phyloP scores from a whole-genome alignment of 2,113 vertebrate genomes.

The Tylochromis polylepis region DNA sequence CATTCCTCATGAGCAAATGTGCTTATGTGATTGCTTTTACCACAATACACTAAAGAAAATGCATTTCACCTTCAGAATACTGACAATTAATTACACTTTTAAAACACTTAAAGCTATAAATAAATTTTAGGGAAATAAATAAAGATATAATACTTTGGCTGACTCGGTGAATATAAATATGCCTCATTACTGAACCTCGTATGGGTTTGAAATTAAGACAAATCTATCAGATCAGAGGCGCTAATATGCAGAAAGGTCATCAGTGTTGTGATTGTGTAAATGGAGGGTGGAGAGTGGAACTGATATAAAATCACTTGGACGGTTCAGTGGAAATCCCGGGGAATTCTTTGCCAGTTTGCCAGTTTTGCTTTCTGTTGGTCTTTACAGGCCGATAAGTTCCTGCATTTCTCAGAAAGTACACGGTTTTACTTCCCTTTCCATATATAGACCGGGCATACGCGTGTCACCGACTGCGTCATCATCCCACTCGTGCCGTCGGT shows the following conservation, averaged over 20 bases:
- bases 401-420: fast-evolving
- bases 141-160: background rate
- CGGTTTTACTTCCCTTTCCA: background rate
- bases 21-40: background rate
- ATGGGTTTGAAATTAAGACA: background rate
- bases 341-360: background rate
- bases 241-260: background rate
- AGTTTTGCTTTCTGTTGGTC: slow-evolving; percentile 42
- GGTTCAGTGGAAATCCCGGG: background rate
- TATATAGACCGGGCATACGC: background rate
- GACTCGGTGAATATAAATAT: background rate
- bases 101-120: background rate
- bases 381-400: background rate
- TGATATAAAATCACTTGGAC: background rate
- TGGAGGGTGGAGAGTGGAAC: fast-evolving
- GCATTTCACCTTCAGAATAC: background rate
- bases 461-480: background rate
- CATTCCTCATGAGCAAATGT: background rate
- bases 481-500: background rate
- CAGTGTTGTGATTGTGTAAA: background rate
- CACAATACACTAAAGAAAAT: background rate
- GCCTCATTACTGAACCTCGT: background rate
- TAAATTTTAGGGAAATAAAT: background rate
- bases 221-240: background rate
- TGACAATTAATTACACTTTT: background rate